Evolutionary conservation across 2,888 invertebrate species (phyloP).

Genomic region (Mycalesis mineus): DNA sequence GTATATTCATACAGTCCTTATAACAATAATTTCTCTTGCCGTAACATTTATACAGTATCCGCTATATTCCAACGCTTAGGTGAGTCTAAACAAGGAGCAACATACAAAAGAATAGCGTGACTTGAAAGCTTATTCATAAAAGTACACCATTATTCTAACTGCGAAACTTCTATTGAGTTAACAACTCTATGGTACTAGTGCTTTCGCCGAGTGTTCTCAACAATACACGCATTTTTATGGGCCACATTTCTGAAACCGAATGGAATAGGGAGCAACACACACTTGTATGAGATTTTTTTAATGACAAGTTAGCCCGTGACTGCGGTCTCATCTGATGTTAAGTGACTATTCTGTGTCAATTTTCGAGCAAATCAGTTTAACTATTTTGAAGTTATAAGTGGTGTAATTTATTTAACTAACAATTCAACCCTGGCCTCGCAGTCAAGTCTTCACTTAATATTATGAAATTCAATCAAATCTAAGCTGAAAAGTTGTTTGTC

Average conservation of each 20-base stretch:
- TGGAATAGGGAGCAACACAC: neutral
- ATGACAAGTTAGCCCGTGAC: no score
- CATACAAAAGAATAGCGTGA: conserved; percentile 28
- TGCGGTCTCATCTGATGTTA: no score
- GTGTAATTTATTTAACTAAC: no score
- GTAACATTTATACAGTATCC: neutral
- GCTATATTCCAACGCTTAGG: neutral
- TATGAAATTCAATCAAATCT: no score
- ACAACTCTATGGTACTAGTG: conserved; percentile 15
- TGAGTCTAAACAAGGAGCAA: conserved; percentile 22
- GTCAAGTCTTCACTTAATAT: no score
- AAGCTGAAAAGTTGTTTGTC: no score
- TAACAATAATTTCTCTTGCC: neutral
- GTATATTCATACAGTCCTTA: neutral
- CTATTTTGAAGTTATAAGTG: no score
- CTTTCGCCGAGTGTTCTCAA: conserved; percentile 9
- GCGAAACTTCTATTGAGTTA: conserved; percentile 24
- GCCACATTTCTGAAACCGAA: neutral
- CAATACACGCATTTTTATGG: neutral
- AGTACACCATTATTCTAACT: conserved; percentile 23
- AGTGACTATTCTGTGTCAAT: no score
- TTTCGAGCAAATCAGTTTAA: no score
- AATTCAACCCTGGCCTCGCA: no score
- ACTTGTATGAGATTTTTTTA: no score
- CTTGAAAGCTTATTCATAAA: conserved; percentile 29